A percentile compares a stretch with the other conserved stretches of the same genome.
phyloP scores from a whole-genome alignment of 1,140 invertebrate species.

The Trachymyrmex septentrionalis region DNA sequence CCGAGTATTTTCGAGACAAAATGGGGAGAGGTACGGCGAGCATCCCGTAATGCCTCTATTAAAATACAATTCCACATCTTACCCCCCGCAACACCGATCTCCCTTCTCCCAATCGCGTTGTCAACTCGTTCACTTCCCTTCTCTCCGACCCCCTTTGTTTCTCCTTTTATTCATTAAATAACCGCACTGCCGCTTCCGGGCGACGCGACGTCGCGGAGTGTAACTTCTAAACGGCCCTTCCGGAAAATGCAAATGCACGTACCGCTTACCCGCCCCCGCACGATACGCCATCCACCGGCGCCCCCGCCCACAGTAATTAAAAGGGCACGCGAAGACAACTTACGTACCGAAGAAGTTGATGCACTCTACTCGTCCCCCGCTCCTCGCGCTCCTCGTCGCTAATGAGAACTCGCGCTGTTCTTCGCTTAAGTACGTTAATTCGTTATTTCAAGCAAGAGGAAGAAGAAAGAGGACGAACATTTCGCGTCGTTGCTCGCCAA shows the following conservation, averaged over 20 bases:
- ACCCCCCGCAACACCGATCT: slow-evolving; percentile 14
- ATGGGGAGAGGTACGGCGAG: not conserved
- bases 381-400: slow-evolving; percentile 29
- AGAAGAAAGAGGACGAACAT: not conserved
- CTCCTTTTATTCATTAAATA: slow-evolving; percentile 79
- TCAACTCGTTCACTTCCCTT: slow-evolving; percentile 12
- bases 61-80: slow-evolving; percentile 79
- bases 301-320: slow-evolving; percentile 68
- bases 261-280: slow-evolving; percentile 18
- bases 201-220: slow-evolving; percentile 56
- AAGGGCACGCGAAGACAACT: slow-evolving; percentile 68
- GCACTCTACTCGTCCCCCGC: not conserved
- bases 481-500: slow-evolving; percentile 22
- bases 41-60: slow-evolving; percentile 77
- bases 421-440: slow-evolving; percentile 42
- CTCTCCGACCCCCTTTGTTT: slow-evolving; percentile 22
- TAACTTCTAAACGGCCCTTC: slow-evolving; percentile 77
- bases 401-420: slow-evolving; percentile 65
- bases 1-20: not conserved
- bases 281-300: not conserved
- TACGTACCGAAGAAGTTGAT: slow-evolving; percentile 65
- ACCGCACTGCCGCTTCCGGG: slow-evolving; percentile 65
- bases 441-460: slow-evolving; percentile 23
- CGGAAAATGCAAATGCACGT: slow-evolving; percentile 77
- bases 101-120: slow-evolving; percentile 1